Evolutionary conservation across 2,113 vertebrate species (phyloP).

Genomic region (Dromiciops gliroides): DNA sequence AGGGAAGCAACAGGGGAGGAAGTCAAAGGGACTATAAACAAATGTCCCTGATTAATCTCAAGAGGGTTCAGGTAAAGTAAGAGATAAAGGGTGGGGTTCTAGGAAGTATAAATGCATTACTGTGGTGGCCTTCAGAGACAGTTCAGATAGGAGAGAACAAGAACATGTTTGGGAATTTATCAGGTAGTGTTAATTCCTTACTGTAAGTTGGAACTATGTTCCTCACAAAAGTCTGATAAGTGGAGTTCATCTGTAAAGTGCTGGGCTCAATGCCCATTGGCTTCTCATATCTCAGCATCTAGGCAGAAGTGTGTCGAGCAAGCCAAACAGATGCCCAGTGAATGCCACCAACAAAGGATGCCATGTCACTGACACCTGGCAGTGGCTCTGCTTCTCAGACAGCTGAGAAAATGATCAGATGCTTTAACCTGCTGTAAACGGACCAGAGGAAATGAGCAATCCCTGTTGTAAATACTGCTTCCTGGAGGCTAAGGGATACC

Average conservation of each 20-base stretch:
- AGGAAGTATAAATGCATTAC: neutral
- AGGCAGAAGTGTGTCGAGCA: slow-evolving; percentile 48
- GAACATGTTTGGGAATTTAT: neutral
- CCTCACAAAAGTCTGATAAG: neutral
- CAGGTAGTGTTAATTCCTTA: neutral
- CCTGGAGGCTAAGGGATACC: neutral
- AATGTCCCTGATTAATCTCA: neutral
- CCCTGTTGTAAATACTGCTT: slow-evolving; percentile 6
- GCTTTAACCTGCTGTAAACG: neutral
- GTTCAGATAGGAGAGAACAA: neutral
- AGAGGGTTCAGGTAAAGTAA: neutral
- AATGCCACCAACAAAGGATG: slow-evolving; percentile 55
- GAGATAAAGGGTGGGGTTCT: neutral
- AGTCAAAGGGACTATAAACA: neutral
- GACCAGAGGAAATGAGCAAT: slow-evolving; percentile 19
- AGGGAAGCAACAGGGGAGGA: neutral
- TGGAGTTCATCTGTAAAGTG: neutral
- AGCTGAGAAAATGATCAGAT: slow-evolving; percentile 4
- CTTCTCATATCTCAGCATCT: slow-evolving; percentile 64
- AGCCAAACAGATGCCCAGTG: slow-evolving; percentile 52
- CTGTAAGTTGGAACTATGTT: neutral
- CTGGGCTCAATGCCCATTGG: slow-evolving; percentile 53
- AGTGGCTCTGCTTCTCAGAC: slow-evolving; percentile 25
- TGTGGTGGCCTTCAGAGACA: neutral
- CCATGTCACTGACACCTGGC: slow-evolving; percentile 6